Evolutionary conservation across 1,140 invertebrate species (phyloP).

Genomic region (Pseudachorutes palmiensis): DNA sequence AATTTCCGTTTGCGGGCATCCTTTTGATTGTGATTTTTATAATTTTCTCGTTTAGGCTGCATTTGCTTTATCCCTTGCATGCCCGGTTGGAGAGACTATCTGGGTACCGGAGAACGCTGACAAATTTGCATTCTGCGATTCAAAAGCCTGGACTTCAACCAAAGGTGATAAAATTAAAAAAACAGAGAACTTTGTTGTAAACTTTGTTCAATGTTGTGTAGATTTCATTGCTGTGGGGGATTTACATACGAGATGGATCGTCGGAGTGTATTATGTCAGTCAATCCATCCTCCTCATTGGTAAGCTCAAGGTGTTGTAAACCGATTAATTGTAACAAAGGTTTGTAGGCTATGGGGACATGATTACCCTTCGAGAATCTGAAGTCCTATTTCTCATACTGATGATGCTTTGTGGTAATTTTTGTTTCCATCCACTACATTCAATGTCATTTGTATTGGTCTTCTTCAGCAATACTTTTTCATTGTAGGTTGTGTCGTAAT

Average conservation of each 20-base stretch:
- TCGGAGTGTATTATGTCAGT: conserved; percentile 18
- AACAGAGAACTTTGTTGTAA: too few species aligned
- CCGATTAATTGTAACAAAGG: neutral
- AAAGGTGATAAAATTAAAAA: too few species aligned
- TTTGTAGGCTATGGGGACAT: conserved; percentile 20
- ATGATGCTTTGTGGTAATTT: conserved; percentile 19
- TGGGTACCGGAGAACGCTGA: conserved; percentile 21
- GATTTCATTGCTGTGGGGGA: neutral
- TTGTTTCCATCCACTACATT: too few species aligned
- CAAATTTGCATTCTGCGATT: conserved; percentile 14
- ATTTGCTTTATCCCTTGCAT: conserved; percentile 20
- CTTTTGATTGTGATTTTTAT: too few species aligned
- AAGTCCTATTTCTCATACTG: conserved; percentile 8
- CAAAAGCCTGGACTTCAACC: neutral
- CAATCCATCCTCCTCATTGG: conserved; percentile 24
- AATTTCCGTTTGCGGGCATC: neutral
- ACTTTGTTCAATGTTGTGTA: too few species aligned
- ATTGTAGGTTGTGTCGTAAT: conserved; percentile 20
- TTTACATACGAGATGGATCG: conserved; percentile 10
- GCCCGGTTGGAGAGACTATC: conserved; percentile 18
- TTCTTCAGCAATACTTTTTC: too few species aligned
- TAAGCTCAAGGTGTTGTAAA: neutral
- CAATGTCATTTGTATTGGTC: too few species aligned
- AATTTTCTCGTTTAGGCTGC: neutral
- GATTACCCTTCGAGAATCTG: conserved; percentile 3